Base-by-base conservation (phyloP, 2,797 vertebrate genomes). In the Ctenochaetus hawaiiensis region DNA sequence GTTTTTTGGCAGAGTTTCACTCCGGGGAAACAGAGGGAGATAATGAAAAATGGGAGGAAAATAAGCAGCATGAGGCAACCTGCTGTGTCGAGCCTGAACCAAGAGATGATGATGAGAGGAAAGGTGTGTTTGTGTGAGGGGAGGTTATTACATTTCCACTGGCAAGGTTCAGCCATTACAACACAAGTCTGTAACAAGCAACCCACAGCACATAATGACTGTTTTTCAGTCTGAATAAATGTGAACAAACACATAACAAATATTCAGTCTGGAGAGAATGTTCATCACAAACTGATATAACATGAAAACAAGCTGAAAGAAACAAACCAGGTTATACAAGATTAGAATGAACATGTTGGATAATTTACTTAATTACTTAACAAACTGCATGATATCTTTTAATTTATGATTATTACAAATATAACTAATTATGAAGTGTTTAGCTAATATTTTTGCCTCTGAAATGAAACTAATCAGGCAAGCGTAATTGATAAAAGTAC, bases 21-120 rank as follows among this genome's bases (percentile, higher is more conserved):
- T 62, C 23, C 14, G 63, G 61, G 67, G 58, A 39, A 72, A 75
- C 70, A 81, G 76, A 80, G 74, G 60, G 77, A 75, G 43, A 84
- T 83, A 68, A 69, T 78, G 82, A 80, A 83, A 84, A 81, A 87
- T 86, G 82, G 81, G 83, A 81, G 78, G 81, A 73, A 85, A 85
- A 87, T 78, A 84, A 89, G 85, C 80, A 73, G 61, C 78, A 76
- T 86, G 81, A 83, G 56, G 78, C 63, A 72, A 83, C 80, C 85
- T 89, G 80, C 90, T 78, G 75, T 37, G 63, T 74, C 65, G 65
- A 59, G 70, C 10, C 12, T 2, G 59, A 23, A 47, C 26, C 57
- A 61, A 30, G 54, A 62, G 64, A 69, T 44, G 47, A 69, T 44
- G 47, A 71, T n/a, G 52, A 65, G 53, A 66, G 52, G n/a, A 48